phyloP scores from a whole-genome alignment of 2,888 invertebrate genomes.

The Lithophane semibrunnea region DNA sequence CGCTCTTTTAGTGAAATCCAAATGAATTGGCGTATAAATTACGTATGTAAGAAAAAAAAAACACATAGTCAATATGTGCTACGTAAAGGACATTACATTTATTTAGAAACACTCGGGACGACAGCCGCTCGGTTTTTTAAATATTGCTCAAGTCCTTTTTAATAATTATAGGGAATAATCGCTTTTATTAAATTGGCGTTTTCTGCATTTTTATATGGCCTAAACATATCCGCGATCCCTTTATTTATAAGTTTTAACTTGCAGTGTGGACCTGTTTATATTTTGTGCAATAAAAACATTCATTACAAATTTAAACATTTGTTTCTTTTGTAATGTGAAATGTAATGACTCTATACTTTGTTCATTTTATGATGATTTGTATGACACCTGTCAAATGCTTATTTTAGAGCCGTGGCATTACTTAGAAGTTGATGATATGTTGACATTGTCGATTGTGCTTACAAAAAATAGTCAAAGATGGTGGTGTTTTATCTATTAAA shows the following conservation, averaged over 20 bases:
- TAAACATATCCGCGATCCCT: conserved; percentile 56
- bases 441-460: not conserved
- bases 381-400: not conserved
- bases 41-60: not conserved
- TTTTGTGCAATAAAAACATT: not conserved
- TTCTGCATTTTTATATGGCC: conserved; percentile 55
- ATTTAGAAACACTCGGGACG: conserved; percentile 57
- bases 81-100: conserved; percentile 27
- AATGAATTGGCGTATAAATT: not conserved
- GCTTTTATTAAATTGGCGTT: conserved; percentile 43
- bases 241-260: conserved; percentile 34
- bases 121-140: conserved; percentile 46
- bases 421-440: not conserved
- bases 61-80: conserved; percentile 21
- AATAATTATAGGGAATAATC: conserved; percentile 36
- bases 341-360: not conserved
- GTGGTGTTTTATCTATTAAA: not conserved
- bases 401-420: not conserved
- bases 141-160: conserved; percentile 60
- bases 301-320: conserved; percentile 6
- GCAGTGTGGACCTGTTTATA: conserved; percentile 5
- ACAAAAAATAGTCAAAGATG: not conserved
- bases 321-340: not conserved
- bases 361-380: not conserved
- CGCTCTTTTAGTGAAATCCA: not conserved